phyloP scores from a whole-genome alignment of 2,888 invertebrate species.

The Zaprionus lineosus region DNA sequence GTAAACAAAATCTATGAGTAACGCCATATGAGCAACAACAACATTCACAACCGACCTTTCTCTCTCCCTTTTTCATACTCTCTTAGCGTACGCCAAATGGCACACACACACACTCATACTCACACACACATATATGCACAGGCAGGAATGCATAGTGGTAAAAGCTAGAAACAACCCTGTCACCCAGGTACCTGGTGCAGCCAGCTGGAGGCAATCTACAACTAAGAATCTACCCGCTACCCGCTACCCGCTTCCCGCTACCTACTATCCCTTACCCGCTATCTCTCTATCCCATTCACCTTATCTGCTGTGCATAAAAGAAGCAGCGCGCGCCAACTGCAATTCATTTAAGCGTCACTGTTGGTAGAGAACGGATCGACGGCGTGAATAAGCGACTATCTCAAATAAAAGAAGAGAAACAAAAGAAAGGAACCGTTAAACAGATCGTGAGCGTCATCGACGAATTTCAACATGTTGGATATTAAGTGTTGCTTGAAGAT shows the following conservation, averaged over 20 bases:
- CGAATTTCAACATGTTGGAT: conserved; percentile 39
- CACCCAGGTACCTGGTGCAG: not conserved
- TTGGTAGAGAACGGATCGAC: conserved; percentile 8
- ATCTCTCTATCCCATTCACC: not conserved
- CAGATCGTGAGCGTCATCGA: not conserved
- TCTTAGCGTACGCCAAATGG: not conserved
- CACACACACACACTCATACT: conserved; percentile 14
- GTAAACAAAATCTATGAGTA: conserved; percentile 28
- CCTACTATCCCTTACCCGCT: not conserved
- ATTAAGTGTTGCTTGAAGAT: conserved; percentile 55
- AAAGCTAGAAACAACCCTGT: conserved; percentile 31
- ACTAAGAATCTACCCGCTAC: too few species aligned
- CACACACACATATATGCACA: not conserved
- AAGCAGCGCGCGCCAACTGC: conserved; percentile 33
- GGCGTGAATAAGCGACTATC: not conserved
- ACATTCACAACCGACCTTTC: conserved; percentile 2
- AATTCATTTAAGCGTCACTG: conserved; percentile 37
- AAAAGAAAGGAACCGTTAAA: conserved; percentile 1
- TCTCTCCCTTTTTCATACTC: conserved; percentile 13
- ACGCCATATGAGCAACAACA: conserved; percentile 16
- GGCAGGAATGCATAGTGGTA: not conserved
- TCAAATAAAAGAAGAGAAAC: not conserved
- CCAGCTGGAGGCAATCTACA: conserved; percentile 12
- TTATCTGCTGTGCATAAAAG: conserved; percentile 17
- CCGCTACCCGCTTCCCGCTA: not conserved